Conservation (phyloP, 2,888 invertebrate genomes). For the Pyrochroa serraticornis region DNA sequence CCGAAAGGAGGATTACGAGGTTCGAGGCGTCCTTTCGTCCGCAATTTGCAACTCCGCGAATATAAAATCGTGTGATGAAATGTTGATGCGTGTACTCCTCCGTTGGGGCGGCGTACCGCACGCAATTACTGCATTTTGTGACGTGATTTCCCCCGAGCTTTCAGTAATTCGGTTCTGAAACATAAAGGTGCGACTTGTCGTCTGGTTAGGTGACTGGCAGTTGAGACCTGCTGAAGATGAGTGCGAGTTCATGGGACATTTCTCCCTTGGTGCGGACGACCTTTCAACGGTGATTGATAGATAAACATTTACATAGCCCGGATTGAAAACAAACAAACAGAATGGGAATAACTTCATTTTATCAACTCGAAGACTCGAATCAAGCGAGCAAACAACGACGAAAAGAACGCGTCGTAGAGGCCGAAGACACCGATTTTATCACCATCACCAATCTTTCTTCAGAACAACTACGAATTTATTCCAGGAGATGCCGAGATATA, state of each 20-base stretch:
- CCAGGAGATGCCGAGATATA: slow-evolving; percentile 10
- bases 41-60: slow-evolving; percentile 22
- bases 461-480: slow-evolving; percentile 5
- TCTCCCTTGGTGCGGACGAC: slow-evolving; percentile 3
- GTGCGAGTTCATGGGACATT: slow-evolving; percentile 11
- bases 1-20: background rate
- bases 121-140: slow-evolving; percentile 46
- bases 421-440: too few relatives aligned
- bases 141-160: slow-evolving; percentile 46
- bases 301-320: slow-evolving; percentile 29
- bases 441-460: too few relatives aligned
- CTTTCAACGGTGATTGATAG: slow-evolving; percentile 24
- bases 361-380: slow-evolving; percentile 17
- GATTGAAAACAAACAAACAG: slow-evolving; percentile 28
- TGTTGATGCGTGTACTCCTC: slow-evolving; percentile 34
- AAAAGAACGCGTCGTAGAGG: slow-evolving; percentile 2
- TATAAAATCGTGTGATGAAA: slow-evolving; percentile 37
- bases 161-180: slow-evolving; percentile 34
- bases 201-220: slow-evolving; percentile 1
- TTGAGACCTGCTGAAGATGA: background rate
- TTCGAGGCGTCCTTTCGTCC: background rate
- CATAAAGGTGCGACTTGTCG: slow-evolving; percentile 32
- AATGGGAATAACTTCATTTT: slow-evolving; percentile 22
- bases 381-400: slow-evolving; percentile 15
- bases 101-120: slow-evolving; percentile 33